Conservation (phyloP, 2,113 vertebrate species). For the Lota lota region DNA sequence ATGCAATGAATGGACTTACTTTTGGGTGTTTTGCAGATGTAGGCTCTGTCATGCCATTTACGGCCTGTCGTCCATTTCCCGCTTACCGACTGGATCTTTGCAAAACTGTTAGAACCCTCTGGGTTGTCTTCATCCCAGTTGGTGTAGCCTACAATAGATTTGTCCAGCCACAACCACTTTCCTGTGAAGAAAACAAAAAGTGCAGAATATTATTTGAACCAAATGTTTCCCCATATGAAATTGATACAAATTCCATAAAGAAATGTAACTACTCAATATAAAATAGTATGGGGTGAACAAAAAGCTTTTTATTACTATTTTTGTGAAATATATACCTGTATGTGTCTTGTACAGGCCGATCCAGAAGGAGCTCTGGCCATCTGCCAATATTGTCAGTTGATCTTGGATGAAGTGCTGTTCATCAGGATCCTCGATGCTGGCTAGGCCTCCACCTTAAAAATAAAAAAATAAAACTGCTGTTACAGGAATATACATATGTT, state of each 20-base stretch:
- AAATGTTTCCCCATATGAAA: not conserved
- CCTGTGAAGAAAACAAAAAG: constrained; percentile 61
- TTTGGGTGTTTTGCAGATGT: constrained; percentile 88
- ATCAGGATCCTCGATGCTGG: constrained; percentile 75
- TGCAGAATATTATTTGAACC: not conserved
- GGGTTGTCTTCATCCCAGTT: constrained; percentile 82
- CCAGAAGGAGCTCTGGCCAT: constrained; percentile 57
- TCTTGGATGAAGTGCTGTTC: constrained; percentile 80
- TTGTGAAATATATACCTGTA: constrained; percentile 34
- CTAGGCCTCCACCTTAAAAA: constrained; percentile 66
- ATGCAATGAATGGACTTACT: constrained; percentile 65
- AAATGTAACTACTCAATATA: not conserved
- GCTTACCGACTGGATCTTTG: constrained; percentile 62
- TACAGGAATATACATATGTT: too few relatives aligned
- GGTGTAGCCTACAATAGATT: constrained; percentile 77
- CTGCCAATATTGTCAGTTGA: constrained; percentile 68
- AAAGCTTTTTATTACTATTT: too few relatives aligned
- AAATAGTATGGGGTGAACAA: not conserved
- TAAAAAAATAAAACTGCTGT: constrained; percentile 6
- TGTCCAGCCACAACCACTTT: constrained; percentile 84
- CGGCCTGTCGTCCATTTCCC: constrained; percentile 79
- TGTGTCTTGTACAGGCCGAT: constrained; percentile 61
- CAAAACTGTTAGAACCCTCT: constrained; percentile 10
- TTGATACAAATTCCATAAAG: not conserved
- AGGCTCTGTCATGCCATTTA: constrained; percentile 74